Percentiles rank a stretch among this genome's conserved stretches.
These are phyloP conservation scores for Columba guinea DNA, from an alignment of 2,797 vertebrate genomes.

Conservation along the genomic window DNA sequence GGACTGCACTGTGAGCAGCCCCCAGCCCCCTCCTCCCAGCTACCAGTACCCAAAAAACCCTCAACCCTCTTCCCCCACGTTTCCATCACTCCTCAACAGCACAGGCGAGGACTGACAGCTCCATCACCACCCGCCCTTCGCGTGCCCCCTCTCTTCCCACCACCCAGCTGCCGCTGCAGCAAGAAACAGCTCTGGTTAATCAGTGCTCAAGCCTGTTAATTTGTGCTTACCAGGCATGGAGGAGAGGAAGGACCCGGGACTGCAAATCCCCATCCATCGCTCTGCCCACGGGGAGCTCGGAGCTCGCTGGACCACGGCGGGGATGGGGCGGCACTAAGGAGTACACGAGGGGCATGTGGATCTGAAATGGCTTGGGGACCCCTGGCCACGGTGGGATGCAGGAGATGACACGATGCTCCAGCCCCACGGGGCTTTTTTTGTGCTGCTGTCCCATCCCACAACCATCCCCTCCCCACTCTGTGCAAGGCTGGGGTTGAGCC, in stretches of 20 bases:
- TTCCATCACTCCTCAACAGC: background rate
- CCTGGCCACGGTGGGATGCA: background rate
- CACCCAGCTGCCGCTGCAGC: conserved; percentile 61
- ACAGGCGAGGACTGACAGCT: conserved; percentile 41
- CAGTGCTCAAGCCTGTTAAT: conserved; percentile 30
- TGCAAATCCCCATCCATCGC: fast-evolving
- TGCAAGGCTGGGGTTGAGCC: background rate
- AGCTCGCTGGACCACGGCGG: background rate
- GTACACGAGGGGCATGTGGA: fast-evolving
- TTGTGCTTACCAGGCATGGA: background rate
- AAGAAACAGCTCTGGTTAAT: conserved; percentile 52
- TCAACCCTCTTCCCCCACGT: background rate
- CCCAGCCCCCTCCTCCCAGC: background rate
- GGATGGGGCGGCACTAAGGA: background rate
- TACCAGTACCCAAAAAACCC: background rate
- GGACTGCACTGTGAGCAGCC: background rate
- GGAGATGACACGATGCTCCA: fast-evolving
- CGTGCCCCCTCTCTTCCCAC: conserved; percentile 59
- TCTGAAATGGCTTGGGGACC: fast-evolving
- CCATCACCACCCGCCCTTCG: conserved; percentile 48
- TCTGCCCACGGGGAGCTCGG: background rate
- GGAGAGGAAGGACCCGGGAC: background rate
- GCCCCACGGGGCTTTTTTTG: background rate
- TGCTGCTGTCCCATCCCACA: background rate
- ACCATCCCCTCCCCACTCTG: background rate